These are phyloP conservation scores for Tachypleus tridentatus DNA, from an alignment of 1,140 invertebrate species.

Conservation along the genomic window DNA sequence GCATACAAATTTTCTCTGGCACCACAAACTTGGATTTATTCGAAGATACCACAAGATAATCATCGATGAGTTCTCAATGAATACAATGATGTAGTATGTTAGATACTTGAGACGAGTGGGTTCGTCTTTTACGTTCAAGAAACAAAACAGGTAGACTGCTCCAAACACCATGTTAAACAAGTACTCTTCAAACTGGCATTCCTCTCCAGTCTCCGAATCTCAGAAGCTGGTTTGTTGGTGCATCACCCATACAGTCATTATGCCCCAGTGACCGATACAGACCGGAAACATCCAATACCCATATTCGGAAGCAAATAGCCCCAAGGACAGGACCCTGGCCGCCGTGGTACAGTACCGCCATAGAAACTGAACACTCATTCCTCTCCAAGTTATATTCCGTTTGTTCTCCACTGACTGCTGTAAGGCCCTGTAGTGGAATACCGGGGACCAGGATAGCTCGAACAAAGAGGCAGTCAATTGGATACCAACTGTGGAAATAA, in stretches of 20 bases:
- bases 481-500: slow-evolving; percentile 16
- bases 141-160: too few species aligned
- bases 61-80: too few species aligned
- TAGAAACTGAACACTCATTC: slow-evolving; percentile 33
- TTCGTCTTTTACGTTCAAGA: too few species aligned
- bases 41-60: too few species aligned
- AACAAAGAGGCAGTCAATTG: slow-evolving; percentile 28
- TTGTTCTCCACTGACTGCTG: slow-evolving; percentile 34
- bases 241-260: slow-evolving; percentile 39
- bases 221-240: slow-evolving; percentile 29
- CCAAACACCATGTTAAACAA: too few species aligned
- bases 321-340: slow-evolving; percentile 22
- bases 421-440: slow-evolving; percentile 38
- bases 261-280: slow-evolving; percentile 36
- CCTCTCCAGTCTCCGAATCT: too few species aligned
- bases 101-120: too few species aligned
- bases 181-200: too few species aligned
- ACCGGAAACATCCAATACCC: slow-evolving; percentile 25
- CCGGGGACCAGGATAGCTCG: slow-evolving; percentile 36
- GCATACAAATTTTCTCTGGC: too few species aligned
- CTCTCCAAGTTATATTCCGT: slow-evolving; percentile 28
- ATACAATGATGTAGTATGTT: too few species aligned
- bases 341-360: slow-evolving; percentile 32
- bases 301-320: slow-evolving; percentile 24
- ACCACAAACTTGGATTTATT: too few species aligned